Evolutionary conservation across 2,113 vertebrate genomes (phyloP).

Genomic region (Campylomormyrus tamandua): DNA sequence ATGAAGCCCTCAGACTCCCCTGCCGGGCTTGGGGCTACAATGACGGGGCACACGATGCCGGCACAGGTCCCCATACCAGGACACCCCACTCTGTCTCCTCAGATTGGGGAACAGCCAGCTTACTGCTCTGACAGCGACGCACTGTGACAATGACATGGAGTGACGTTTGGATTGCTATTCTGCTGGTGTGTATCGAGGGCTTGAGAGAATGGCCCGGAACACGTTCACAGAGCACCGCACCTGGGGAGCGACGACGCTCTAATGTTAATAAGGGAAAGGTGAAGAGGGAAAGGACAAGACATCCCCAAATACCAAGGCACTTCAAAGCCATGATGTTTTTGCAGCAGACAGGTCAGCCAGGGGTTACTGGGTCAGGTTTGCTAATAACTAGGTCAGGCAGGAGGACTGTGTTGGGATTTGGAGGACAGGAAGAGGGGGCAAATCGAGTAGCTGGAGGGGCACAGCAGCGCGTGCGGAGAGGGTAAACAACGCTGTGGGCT

Average conservation of each 20-base stretch:
- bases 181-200: background rate
- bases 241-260: conserved; percentile 19
- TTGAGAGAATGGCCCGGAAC: background rate
- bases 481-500: conserved; percentile 24
- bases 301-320: conserved; percentile 34
- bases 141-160: background rate
- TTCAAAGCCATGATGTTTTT: conserved; percentile 51
- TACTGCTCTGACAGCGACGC: background rate
- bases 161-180: background rate
- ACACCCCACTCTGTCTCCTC: background rate
- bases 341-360: conserved; percentile 49
- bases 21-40: background rate
- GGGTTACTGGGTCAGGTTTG: conserved; percentile 57
- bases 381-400: conserved; percentile 43
- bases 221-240: conserved; percentile 7
- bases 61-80: background rate
- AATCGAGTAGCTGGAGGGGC: background rate
- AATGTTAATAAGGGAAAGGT: conserved; percentile 12
- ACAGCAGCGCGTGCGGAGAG: conserved; percentile 11
- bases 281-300: background rate
- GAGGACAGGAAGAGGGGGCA: conserved; percentile 11
- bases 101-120: background rate
- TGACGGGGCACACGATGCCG: no score
- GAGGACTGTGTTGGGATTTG: conserved; percentile 17
- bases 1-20: background rate